These are phyloP conservation scores for Acleris literana DNA, from an alignment of 2,888 invertebrate species.

Conservation along the genomic window DNA sequence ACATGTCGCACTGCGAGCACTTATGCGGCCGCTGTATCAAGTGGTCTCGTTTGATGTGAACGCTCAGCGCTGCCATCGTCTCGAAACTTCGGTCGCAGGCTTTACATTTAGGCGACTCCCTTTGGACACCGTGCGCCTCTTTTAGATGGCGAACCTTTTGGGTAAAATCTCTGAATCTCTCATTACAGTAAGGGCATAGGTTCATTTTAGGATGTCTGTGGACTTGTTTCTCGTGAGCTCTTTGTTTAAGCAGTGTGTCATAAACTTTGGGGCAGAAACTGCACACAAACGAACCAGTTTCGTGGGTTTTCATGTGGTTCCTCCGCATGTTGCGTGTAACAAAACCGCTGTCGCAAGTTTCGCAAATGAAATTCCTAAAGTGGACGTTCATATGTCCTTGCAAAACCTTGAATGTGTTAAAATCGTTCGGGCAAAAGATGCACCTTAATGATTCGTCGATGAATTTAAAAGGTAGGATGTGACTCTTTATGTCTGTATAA, in stretches of 20 bases:
- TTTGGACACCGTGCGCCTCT: conserved; percentile 54
- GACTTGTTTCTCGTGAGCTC: conserved; percentile 71
- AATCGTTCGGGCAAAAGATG: conserved; percentile 44
- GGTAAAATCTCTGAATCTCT: conserved; percentile 59
- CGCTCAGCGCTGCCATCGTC: conserved; percentile 26
- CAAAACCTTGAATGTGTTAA: conserved; percentile 47
- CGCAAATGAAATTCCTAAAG: conserved; percentile 52
- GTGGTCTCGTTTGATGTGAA: conserved; percentile 32
- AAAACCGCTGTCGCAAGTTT: conserved; percentile 55
- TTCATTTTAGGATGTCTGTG: conserved; percentile 56
- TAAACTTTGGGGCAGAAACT: conserved; percentile 73
- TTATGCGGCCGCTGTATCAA: conserved; percentile 37
- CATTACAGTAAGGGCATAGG: conserved; percentile 62
- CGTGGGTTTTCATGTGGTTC: conserved; percentile 59
- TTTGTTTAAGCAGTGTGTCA: conserved; percentile 69
- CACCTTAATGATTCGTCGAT: conserved; percentile 45
- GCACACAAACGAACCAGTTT: conserved; percentile 61
- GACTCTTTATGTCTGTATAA: conserved; percentile 49
- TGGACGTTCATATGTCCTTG: conserved; percentile 55
- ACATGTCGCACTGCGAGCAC: conserved; percentile 49
- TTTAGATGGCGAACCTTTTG: conserved; percentile 57
- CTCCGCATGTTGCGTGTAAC: conserved; percentile 58
- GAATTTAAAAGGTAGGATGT: conserved; percentile 60
- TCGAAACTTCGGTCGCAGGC: conserved; percentile 34
- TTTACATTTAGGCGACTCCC: conserved; percentile 30